Base-by-base conservation (phyloP, 2,797 vertebrate species). In the Argyrosomus regius region DNA sequence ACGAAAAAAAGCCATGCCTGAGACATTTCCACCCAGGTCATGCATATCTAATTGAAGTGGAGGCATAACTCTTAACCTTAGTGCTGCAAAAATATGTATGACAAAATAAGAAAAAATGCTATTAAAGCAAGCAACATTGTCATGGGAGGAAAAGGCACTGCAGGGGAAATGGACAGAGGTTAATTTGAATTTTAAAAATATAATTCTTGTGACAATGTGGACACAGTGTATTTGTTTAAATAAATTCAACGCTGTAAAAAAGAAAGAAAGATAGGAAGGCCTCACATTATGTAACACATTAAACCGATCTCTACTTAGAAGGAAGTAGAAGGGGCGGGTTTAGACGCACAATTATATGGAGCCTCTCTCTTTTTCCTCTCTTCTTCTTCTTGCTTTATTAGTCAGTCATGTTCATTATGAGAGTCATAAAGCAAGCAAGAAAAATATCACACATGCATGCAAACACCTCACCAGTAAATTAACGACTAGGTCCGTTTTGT, bases 311-410 rank as follows among this genome's bases (percentile, higher is more conserved):
- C 82, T 87, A 71, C 85, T 92, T 78, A 88, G 78, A 89, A 89
- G 92, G 89, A 91, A 91, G 88, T 80, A 87, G 64, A 89, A 90
- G 87, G 92, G 90, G 88, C 74, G 86, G 91, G 87, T 91, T 93
- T 75, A 87, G 66, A 85, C 58, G 64, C 76, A 90, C 83, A 89
- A 93, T 91, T 89, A 90, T 86, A 84, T 56, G 64, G 72, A 90
- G 75, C 71, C 80, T 81, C 73, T 84, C 13, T 45, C 13, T 14
- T 35, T 83, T 87, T 65, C 77, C 79, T 83, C 86, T 87, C 56
- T 80, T 77, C 79, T 83, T 84, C 85, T 53, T 80, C 75, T 56
- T 77, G 78, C 71, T 86, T 73, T 57, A 86, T 77, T 81, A 77
- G 67, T 89, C 63, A 82, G 66, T 72, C 70, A 43, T 74, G 63